Evolutionary conservation across 2,113 vertebrate genomes (phyloP), one percentile per base, ranked within the genome.

Genomic region (Rhizomys pruinosus): DNA sequence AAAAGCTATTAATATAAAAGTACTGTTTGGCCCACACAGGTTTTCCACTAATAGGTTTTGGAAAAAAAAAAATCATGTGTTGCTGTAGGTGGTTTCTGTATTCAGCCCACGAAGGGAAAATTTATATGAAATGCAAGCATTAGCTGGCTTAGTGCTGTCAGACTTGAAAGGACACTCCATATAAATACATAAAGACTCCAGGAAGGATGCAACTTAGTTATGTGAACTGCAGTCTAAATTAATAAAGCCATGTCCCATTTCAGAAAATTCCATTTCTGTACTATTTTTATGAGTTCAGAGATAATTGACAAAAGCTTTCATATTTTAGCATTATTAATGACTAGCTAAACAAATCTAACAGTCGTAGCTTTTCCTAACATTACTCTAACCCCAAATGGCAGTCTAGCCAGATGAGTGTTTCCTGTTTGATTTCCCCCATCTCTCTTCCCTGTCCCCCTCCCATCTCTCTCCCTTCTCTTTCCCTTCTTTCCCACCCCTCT

Each of bases 31-130:
- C 93, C 90, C 90, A 90, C 94, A 95, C 90, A 95, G 81, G 78
- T 95, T 97, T 97, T 96, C 96, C 93, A 96, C 39, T 86, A 96
- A 96, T 94, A 90, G 90, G 44, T 84, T 91, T 84, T 96, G 96
- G 95, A 96, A 96, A 95, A 94, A 94, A 76, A 57, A 17, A 29
- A 72, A 42, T 94, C 42, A 69, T 63, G 39, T 77, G 34, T 82
- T 87, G 74, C 82, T 89, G 90, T 95, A 92, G 82, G 94, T 94
- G 94, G 94, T 96, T 95, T 97, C 94, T 96, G 84, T 93, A 95
- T 89, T 96, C 90, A 89, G 63, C 34, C 52, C 89, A 7, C 71
- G 63, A 79, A 39, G 87, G 84, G 86, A 42, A 93, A 93, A 93
- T 93, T 95, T 96, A 52, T 95, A 42, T 96, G 90, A 97, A 92